Conservation (phyloP, 2,888 invertebrate genomes). For the Monoplex corrugatus region DNA sequence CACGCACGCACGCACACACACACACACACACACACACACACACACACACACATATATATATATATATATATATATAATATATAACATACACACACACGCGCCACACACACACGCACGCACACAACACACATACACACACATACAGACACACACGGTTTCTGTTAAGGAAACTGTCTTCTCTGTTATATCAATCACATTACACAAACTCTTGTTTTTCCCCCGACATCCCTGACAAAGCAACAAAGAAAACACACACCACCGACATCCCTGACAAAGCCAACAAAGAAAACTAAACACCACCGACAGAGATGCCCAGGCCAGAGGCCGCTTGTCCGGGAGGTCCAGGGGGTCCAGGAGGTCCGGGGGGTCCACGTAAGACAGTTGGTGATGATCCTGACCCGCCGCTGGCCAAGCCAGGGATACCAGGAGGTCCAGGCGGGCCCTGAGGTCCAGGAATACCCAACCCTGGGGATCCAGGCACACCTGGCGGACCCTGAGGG, state of each 20-base stretch:
- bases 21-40: constrained; percentile 27
- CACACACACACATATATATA: not conserved
- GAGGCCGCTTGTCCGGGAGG: constrained; percentile 61
- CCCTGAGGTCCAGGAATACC: constrained; percentile 61
- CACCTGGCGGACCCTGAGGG: constrained; percentile 57
- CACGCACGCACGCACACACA: constrained; percentile 10
- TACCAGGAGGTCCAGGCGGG: constrained; percentile 53
- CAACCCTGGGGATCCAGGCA: constrained; percentile 55
- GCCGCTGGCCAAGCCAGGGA: constrained; percentile 40
- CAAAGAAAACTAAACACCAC: constrained; percentile 48
- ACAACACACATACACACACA: not conserved
- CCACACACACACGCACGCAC: not conserved
- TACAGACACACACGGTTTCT: not conserved
- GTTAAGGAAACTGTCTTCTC: too few species aligned
- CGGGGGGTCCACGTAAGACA: constrained; percentile 59
- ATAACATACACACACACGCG: too few species aligned
- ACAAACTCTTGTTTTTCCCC: too few species aligned
- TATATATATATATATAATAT: not conserved
- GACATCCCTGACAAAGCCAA: constrained; percentile 46
- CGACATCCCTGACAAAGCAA: too few species aligned
- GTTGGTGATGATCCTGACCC: not conserved
- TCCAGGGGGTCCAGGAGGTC: constrained; percentile 68
- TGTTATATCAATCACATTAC: too few species aligned
- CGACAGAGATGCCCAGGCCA: constrained; percentile 32
- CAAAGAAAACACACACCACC: constrained; percentile 48